Evolutionary conservation across 2,797 vertebrate species (phyloP).

Genomic region (Manis javanica): DNA sequence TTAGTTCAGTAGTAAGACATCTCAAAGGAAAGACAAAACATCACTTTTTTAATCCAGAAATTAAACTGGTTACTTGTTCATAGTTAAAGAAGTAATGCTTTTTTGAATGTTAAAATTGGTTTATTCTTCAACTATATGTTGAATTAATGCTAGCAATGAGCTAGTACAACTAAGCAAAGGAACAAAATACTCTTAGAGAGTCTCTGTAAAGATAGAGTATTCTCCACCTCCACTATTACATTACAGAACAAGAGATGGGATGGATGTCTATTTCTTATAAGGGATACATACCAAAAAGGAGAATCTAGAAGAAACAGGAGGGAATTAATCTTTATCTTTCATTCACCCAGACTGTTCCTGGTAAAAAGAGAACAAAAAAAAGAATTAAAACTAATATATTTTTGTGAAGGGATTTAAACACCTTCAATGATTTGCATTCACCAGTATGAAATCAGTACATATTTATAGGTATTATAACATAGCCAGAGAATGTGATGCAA

Average conservation of each 20-base stretch:
- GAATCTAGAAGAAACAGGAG: neutral
- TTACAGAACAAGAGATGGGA: neutral
- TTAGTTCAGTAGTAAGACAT: neutral
- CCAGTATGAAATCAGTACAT: neutral
- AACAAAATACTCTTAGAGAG: neutral
- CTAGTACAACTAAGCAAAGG: neutral
- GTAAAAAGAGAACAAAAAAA: neutral
- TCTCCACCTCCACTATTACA: neutral
- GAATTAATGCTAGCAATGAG: neutral
- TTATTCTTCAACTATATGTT: neutral
- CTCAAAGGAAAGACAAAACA: constrained; percentile 17
- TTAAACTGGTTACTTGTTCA: neutral
- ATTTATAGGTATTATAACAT: constrained; percentile 30
- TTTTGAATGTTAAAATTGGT: neutral
- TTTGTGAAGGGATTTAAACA: constrained; percentile 49
- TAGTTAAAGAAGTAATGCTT: neutral
- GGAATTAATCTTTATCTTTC: constrained; percentile 3
- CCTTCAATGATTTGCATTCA: constrained; percentile 17
- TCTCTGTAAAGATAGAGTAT: neutral
- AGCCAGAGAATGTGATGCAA: constrained; percentile 11
- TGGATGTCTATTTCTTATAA: neutral
- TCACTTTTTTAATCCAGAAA: constrained; percentile 14
- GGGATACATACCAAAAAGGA: neutral
- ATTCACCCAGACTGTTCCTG: neutral
- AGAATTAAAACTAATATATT: neutral